phyloP scores from a whole-genome alignment of 2,888 invertebrate genomes.

The Drosophila longiperda region DNA sequence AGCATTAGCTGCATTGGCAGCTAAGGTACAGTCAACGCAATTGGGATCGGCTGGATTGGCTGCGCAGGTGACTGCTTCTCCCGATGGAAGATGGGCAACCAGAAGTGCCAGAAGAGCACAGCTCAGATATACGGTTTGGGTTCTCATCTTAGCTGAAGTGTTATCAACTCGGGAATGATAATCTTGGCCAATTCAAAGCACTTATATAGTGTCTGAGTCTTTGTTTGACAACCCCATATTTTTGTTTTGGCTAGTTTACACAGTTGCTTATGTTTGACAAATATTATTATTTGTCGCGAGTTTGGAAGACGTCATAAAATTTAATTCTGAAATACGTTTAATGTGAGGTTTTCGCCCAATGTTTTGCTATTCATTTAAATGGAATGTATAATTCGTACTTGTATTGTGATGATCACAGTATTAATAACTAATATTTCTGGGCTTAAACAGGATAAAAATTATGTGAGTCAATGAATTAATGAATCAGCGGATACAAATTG shows the following conservation, averaged over 20 bases:
- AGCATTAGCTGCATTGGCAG: background rate
- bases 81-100: background rate
- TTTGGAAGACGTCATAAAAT: no score
- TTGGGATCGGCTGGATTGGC: background rate
- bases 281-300: no score
- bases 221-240: background rate
- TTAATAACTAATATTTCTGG: no score
- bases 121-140: slow-evolving; percentile 6
- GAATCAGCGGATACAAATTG: no score
- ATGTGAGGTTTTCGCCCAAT: no score
- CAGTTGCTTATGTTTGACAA: slow-evolving; percentile 5
- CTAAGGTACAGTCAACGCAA: slow-evolving; percentile 18
- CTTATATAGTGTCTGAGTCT: slow-evolving; percentile 15
- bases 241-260: background rate
- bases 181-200: background rate
- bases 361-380: no score
- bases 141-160: slow-evolving; percentile 19
- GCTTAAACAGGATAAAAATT: no score
- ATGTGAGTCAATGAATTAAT: no score
- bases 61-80: slow-evolving; percentile 19
- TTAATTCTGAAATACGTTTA: no score
- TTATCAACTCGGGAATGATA: slow-evolving; percentile 8
- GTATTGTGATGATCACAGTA: no score
- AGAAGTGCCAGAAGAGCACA: slow-evolving; percentile 29
- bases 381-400: no score